Evolutionary conservation across 2,888 invertebrate species (phyloP).

Genomic region (Parnassius apollo): DNA sequence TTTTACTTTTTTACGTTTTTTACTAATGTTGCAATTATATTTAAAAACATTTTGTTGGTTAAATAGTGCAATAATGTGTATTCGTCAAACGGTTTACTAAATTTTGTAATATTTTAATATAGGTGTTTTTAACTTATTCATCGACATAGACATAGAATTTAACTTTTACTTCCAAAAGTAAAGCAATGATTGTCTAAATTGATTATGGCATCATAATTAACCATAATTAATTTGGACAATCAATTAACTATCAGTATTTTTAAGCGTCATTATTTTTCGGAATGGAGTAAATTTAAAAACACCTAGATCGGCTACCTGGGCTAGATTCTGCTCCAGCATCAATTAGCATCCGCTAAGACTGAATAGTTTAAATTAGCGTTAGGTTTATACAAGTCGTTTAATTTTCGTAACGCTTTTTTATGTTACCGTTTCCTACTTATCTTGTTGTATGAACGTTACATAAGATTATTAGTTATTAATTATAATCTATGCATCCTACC

Average conservation of each 20-base stretch:
- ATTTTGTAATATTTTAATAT: slow-evolving; percentile 18
- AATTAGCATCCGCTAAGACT: slow-evolving; percentile 46
- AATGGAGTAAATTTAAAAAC: neutral
- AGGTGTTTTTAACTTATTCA: slow-evolving; percentile 10
- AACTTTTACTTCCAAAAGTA: no score
- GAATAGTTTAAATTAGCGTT: slow-evolving; percentile 42
- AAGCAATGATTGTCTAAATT: no score
- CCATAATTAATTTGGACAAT: no score
- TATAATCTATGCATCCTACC: no score
- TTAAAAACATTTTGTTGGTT: slow-evolving; percentile 14
- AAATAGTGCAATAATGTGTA: slow-evolving; percentile 33
- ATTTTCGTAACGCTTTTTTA: neutral
- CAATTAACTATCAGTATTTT: no score
- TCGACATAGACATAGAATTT: no score
- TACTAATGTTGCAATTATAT: slow-evolving; percentile 21
- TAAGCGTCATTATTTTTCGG: no score
- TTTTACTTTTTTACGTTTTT: slow-evolving; percentile 15
- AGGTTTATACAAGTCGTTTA: slow-evolving; percentile 2
- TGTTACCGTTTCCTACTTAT: neutral
- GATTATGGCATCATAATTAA: no score
- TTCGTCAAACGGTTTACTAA: slow-evolving; percentile 30
- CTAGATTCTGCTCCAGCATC: slow-evolving; percentile 8
- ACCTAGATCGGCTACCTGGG: neutral
- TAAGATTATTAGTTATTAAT: neutral
- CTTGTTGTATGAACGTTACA: neutral